phyloP scores from a whole-genome alignment of 1,140 invertebrate genomes.

The Drosophila funebris region DNA sequence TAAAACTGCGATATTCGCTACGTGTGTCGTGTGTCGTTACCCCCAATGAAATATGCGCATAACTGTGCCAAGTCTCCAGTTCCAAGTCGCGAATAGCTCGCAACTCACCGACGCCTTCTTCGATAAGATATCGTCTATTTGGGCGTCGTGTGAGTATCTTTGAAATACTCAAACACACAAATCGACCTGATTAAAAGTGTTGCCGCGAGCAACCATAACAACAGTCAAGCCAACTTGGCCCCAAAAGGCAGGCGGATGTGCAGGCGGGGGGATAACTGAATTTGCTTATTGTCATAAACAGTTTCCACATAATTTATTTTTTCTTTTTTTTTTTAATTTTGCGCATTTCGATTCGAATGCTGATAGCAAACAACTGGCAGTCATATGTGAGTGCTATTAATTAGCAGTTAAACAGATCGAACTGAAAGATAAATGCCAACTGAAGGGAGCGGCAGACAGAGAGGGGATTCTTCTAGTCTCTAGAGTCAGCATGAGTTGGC shows the following conservation, averaged over 20 bases:
- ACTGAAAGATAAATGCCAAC: background rate
- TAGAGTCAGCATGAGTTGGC: background rate
- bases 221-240: background rate
- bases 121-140: slow-evolving; percentile 64
- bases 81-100: background rate
- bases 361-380: background rate
- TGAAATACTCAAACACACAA: slow-evolving; percentile 34
- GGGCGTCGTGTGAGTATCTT: slow-evolving; percentile 43
- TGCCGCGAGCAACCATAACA: slow-evolving; percentile 39
- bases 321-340: slow-evolving; percentile 4
- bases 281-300: slow-evolving; percentile 45
- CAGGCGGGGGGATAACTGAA: background rate
- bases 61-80: slow-evolving; percentile 33
- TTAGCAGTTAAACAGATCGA: slow-evolving; percentile 19
- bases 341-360: slow-evolving; percentile 20
- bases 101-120: background rate
- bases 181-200: slow-evolving; percentile 74
- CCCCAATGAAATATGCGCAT: slow-evolving; percentile 48
- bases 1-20: background rate
- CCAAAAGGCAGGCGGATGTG: background rate
- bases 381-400: slow-evolving; percentile 8
- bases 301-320: slow-evolving; percentile 6
- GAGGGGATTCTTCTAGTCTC: background rate
- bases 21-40: slow-evolving; percentile 11
- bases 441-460: background rate